Evolutionary conservation across 2,113 vertebrate genomes (phyloP).

Genomic region (Malurus cyaneus): DNA sequence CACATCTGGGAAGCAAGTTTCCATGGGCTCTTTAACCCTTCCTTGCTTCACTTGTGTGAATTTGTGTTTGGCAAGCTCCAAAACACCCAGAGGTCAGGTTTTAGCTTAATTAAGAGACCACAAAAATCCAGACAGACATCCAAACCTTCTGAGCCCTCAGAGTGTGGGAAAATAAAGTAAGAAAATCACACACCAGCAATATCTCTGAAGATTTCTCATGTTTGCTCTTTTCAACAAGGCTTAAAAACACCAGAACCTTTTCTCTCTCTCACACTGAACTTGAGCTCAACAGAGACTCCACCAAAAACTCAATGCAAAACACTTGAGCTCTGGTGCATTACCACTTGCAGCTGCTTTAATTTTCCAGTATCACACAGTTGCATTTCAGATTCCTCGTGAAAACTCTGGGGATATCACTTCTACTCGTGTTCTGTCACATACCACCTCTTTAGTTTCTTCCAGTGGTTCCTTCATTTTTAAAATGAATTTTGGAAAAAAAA

Average conservation of each 20-base stretch:
- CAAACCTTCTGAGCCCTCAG: not conserved
- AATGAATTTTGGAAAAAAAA: not conserved
- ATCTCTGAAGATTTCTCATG: not conserved
- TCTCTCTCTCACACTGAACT: not conserved
- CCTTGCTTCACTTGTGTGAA: not conserved
- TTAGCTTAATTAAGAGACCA: slow-evolving; percentile 49
- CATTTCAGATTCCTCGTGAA: not conserved
- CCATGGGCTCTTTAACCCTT: slow-evolving; percentile 16
- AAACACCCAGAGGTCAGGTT: not conserved
- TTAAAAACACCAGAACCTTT: not conserved
- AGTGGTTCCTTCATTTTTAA: not conserved
- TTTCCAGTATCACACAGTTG: not conserved
- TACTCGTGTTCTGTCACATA: not conserved
- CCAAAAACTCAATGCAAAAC: not conserved
- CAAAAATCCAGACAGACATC: slow-evolving; percentile 37
- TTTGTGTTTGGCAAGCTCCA: slow-evolving; percentile 13
- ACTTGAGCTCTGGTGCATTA: not conserved
- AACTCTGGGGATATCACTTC: not conserved
- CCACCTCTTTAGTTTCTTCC: not conserved
- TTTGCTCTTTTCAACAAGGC: not conserved
- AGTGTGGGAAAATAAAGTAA: slow-evolving; percentile 32
- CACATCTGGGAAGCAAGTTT: not conserved
- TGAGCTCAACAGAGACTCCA: not conserved
- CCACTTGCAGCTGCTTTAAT: not conserved
- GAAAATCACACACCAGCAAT: not conserved